Conservation (phyloP, 1,140 invertebrate species). For the Potamilus streckersoni region DNA sequence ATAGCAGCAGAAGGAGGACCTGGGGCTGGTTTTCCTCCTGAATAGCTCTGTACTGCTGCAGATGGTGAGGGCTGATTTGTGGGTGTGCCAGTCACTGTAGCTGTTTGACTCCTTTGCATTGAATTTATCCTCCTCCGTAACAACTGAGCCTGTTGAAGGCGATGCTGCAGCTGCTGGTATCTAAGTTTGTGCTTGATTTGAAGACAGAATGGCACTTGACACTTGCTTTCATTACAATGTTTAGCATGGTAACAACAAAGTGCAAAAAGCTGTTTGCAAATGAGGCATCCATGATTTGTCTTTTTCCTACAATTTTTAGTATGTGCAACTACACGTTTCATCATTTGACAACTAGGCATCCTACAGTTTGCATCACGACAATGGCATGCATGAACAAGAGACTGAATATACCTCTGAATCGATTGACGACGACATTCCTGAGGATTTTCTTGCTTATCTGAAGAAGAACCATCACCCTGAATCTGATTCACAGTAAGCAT, state of each 20-base stretch:
- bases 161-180: slow-evolving; percentile 95
- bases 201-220: slow-evolving; percentile 97
- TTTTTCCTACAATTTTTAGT: slow-evolving; percentile 96
- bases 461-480: slow-evolving; percentile 88
- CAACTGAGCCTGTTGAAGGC: slow-evolving; percentile 88
- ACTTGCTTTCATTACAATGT: slow-evolving; percentile 93
- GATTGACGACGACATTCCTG: slow-evolving; percentile 91
- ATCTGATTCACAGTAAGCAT: too few species aligned
- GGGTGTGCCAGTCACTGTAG: slow-evolving; percentile 66
- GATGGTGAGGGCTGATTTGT: slow-evolving; percentile 30
- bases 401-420: slow-evolving; percentile 97
- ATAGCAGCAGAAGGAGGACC: slow-evolving; percentile 85
- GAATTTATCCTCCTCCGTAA: slow-evolving; percentile 85
- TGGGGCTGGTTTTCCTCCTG: slow-evolving; percentile 70
- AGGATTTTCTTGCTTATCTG: slow-evolving; percentile 79
- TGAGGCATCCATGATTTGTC: slow-evolving; percentile 95
- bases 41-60: slow-evolving; percentile 24
- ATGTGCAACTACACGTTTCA: slow-evolving; percentile 98
- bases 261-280: slow-evolving; percentile 98
- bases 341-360: slow-evolving; percentile 95
- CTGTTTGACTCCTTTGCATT: slow-evolving; percentile 69
- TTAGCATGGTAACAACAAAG: slow-evolving; percentile 99
- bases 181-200: slow-evolving; percentile 98
- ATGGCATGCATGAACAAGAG: slow-evolving; percentile 94
- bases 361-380: slow-evolving; percentile 99